Base-by-base conservation (phyloP, 2,113 vertebrate genomes). In the Girardinichthys multiradiatus region DNA sequence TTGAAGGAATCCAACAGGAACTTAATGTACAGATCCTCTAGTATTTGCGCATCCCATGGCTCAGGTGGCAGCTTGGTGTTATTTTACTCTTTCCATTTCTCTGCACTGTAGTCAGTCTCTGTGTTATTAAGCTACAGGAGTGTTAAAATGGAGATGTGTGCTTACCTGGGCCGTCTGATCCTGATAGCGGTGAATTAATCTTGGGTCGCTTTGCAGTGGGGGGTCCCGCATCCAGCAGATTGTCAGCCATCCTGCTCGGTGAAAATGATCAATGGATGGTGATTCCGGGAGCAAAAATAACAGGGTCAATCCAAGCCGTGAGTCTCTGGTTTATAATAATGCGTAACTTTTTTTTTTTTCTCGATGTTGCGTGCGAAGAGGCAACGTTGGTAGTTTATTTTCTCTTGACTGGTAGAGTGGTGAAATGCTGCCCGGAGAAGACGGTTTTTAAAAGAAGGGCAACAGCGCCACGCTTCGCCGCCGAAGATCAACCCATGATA, bases 191-290 rank as follows among this genome's bases (percentile, higher is more conserved):
- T 84, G 97, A 98, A 93, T 95, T 96, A 64, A 98, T 95, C 93
- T 98, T 98, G 90, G 96, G 94, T 94, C 97, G 93, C 93, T 98
- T 98, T 82, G 96, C 95, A 91, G 94, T 95, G 86, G 96, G 94
- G 92, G 96, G 96, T 94, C 96, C 97, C 87, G 95, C 96, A 82
- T 98, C 96, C 94, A 97, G 92, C 87, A 97, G 93, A 95, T 98
- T 97, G 92, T 98, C 97, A 92, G 96, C 96, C 97, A 98, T 98
- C 91, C 82, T 90, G 82, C 3, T 72, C 58, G 33, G 51, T 37
- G 64, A 57, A 59, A 66, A 15, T 72, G 75, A 45, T 76, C 42
- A 72, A 74, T 70, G 68, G 68, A 61, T 81, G 65, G 60, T 82
- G 70, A 68, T 67, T 70, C 54, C 72, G 28, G 15, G 29, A 45